These are phyloP conservation scores for Lasiommata megera DNA, from an alignment of 2,888 invertebrate species.

Conservation along the genomic window DNA sequence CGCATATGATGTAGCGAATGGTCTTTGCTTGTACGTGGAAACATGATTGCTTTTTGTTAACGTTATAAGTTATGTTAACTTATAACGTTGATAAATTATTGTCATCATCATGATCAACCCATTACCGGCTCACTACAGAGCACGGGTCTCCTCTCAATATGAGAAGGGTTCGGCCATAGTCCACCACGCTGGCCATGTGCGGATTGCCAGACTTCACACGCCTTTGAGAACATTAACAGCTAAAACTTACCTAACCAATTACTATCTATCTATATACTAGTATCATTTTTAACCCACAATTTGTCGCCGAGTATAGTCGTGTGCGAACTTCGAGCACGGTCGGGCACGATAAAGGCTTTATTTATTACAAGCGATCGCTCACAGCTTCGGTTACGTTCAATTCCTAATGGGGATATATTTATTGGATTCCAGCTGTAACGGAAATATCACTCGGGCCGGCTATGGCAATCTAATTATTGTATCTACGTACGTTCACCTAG, in stretches of 20 bases:
- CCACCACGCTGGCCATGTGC: no score
- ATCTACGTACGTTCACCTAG: no score
- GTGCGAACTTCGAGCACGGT: neutral
- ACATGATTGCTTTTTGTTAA: neutral
- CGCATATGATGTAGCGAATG: neutral
- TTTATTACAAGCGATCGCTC: constrained; percentile 8
- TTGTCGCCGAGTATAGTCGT: neutral
- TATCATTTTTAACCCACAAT: neutral
- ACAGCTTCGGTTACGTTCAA: constrained; percentile 6
- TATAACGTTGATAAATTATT: neutral
- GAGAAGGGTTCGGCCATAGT: no score
- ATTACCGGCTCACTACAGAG: no score
- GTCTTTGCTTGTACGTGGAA: neutral
- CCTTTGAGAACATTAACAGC: no score
- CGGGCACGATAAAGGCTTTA: constrained; percentile 8
- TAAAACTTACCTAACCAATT: no score
- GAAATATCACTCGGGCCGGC: neutral
- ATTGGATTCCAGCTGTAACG: neutral
- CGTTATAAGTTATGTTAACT: no score
- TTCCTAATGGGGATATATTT: constrained; percentile 8
- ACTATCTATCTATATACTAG: no score
- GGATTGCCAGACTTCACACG: no score
- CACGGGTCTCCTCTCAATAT: no score
- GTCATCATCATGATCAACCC: no score
- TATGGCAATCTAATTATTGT: neutral